Percentiles rank a stretch among this genome's conserved stretches.
Conservation (phyloP, 2,113 vertebrate species). For the Cyanoderma ruficeps region DNA sequence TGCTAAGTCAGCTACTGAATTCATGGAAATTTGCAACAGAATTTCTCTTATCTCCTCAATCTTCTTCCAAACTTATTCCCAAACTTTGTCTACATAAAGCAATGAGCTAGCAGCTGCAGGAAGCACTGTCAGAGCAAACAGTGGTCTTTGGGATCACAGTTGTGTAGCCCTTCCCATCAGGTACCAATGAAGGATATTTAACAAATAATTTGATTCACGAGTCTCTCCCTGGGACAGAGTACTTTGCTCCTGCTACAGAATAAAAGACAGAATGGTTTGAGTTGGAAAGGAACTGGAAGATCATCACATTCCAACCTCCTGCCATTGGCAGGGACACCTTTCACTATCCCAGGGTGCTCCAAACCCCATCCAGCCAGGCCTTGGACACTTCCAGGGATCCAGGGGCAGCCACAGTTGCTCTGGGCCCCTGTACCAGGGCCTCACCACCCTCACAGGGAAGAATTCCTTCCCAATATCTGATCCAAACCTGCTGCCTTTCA, state of each 20-base stretch:
- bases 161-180: not conserved
- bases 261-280: not conserved
- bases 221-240: not conserved
- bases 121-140: not conserved
- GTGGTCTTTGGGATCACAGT: rapidly evolving
- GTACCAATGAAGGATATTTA: not conserved
- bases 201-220: not conserved
- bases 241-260: not conserved
- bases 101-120: not conserved
- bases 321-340: not conserved
- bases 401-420: not conserved
- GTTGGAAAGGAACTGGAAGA: not conserved
- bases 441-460: not conserved
- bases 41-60: not conserved
- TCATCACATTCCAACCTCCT: not conserved
- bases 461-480: not conserved
- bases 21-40: not conserved
- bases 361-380: rapidly evolving
- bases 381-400: not conserved
- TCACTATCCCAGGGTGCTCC: rapidly evolving
- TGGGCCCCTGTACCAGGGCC: not conserved
- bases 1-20: not conserved
- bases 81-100: not conserved
- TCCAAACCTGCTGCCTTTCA: not conserved
- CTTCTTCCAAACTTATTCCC: not conserved